Percentiles rank a stretch among this genome's conserved stretches.
phyloP scores from a whole-genome alignment of 2,888 invertebrate species.

The Hirtodrosophila cameraria region DNA sequence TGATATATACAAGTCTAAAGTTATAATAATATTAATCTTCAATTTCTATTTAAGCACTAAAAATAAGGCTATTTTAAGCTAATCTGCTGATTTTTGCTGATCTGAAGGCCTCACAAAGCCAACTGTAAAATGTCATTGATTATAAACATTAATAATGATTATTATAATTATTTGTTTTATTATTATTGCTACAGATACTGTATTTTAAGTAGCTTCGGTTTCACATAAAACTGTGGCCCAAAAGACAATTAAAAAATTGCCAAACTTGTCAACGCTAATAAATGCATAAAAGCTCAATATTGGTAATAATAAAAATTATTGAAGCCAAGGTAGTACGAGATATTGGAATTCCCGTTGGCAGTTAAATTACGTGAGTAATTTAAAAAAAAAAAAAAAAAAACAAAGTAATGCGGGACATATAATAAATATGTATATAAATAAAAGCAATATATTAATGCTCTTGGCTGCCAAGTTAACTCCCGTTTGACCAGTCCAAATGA shows the following conservation, averaged over 20 bases:
- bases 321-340: slow-evolving; percentile 61
- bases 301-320: slow-evolving; percentile 74
- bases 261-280: slow-evolving; percentile 53
- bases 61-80: too few species aligned
- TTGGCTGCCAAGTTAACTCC: too few species aligned
- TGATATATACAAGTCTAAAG: too few species aligned
- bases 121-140: slow-evolving; percentile 1
- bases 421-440: not conserved
- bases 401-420: not conserved
- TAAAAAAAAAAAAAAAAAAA: slow-evolving; percentile 23
- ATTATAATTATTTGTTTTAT: slow-evolving; percentile 14
- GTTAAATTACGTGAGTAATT: slow-evolving; percentile 44
- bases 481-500: not conserved
- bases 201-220: slow-evolving; percentile 26
- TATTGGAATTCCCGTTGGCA: slow-evolving; percentile 20
- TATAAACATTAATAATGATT: not conserved
- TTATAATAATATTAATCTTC: too few species aligned
- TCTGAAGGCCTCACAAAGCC: not conserved
- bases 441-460: not conserved
- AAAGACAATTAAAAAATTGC: slow-evolving; percentile 48
- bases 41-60: too few species aligned
- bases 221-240: slow-evolving; percentile 52
- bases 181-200: slow-evolving; percentile 31
- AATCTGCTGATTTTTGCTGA: too few species aligned
- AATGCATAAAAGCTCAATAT: slow-evolving; percentile 73